phyloP scores from a whole-genome alignment of 2,113 vertebrate species.

The Myodes glareolus region DNA sequence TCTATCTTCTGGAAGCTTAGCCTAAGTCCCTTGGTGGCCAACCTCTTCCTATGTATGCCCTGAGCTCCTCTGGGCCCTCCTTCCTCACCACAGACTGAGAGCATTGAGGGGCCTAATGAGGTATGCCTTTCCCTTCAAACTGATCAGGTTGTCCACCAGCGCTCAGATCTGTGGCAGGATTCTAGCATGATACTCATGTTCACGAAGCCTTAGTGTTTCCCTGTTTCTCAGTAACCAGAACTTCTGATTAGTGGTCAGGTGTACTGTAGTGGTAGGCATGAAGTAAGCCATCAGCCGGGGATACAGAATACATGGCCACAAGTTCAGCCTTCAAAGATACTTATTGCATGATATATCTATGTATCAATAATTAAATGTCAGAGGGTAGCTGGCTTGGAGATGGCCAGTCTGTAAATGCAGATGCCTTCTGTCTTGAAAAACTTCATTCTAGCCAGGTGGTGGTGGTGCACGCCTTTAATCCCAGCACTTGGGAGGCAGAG shows the following conservation, averaged over 20 bases:
- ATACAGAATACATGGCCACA: neutral
- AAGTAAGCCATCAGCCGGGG: neutral
- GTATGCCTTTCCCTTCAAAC: neutral
- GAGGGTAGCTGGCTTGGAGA: neutral
- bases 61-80: neutral
- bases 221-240: neutral
- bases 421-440: too few species aligned
- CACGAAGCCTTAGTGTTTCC: neutral
- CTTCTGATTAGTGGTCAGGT: neutral
- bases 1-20: neutral
- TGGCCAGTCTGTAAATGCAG: fast-evolving
- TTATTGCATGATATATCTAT: neutral
- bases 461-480: too few species aligned
- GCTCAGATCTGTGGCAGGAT: neutral
- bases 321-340: neutral
- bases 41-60: neutral
- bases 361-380: too few species aligned
- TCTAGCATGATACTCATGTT: neutral
- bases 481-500: too few species aligned
- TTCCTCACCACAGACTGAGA: neutral
- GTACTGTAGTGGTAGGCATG: neutral
- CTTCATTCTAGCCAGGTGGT: neutral
- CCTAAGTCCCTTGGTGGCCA: too few species aligned
- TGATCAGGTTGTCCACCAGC: neutral
- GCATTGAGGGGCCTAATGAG: neutral